Evolutionary conservation across 2,797 vertebrate species (phyloP).

Genomic region (Sebastiscus tertius): DNA sequence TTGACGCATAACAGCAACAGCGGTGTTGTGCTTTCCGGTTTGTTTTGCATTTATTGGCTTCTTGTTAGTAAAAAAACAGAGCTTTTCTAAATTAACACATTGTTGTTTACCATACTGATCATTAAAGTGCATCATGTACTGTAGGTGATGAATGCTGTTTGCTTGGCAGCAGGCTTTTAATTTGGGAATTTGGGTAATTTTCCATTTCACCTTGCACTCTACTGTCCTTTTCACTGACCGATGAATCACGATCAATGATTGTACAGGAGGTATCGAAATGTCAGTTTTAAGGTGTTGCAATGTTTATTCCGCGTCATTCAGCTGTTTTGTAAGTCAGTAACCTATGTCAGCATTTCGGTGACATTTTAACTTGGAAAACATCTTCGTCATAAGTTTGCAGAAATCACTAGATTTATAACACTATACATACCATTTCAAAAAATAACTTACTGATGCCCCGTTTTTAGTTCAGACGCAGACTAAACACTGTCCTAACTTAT

Average conservation of each 20-base stretch:
- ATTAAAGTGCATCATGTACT: background rate
- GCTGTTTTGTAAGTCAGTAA: background rate
- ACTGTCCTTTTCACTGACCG: background rate
- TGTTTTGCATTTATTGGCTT: too few species aligned
- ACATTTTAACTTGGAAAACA: background rate
- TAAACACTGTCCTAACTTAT: constrained; percentile 15
- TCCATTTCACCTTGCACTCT: background rate
- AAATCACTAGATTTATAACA: background rate
- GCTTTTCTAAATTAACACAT: too few species aligned
- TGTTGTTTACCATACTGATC: background rate
- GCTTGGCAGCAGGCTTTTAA: too few species aligned
- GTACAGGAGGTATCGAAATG: background rate
- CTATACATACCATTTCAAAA: background rate
- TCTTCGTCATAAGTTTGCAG: background rate
- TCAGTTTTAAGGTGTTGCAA: background rate
- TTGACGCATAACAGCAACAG: too few species aligned
- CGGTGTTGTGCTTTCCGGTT: too few species aligned
- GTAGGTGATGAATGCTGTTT: too few species aligned
- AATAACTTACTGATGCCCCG: background rate
- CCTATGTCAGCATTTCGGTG: background rate
- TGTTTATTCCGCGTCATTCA: background rate
- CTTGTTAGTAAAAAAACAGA: too few species aligned
- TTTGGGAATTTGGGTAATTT: background rate
- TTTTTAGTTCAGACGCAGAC: constrained; percentile 37
- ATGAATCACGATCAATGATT: background rate